Evolutionary conservation across 2,888 invertebrate genomes (phyloP).

Genomic region (Trissoscelio sp.): DNA sequence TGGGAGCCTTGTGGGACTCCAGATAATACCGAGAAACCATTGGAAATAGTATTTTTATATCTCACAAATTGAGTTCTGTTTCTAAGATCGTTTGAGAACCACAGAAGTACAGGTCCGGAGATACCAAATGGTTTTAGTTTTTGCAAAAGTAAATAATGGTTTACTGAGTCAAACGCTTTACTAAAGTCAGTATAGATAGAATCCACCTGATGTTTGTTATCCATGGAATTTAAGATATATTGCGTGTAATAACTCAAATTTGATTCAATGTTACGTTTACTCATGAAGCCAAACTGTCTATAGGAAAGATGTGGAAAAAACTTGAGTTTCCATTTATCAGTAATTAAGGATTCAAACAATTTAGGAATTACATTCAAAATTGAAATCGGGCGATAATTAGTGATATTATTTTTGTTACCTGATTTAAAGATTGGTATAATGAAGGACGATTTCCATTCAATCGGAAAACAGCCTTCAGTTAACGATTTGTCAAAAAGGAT

Average conservation of each 20-base stretch:
- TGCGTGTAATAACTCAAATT: background rate
- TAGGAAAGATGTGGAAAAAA: background rate
- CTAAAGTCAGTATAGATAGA: background rate
- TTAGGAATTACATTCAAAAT: background rate
- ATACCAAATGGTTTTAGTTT: background rate
- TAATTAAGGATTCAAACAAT: background rate
- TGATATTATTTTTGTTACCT: background rate
- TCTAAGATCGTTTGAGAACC: background rate
- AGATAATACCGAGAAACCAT: background rate
- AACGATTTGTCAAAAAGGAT: background rate
- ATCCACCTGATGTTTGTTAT: background rate
- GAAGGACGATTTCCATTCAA: background rate
- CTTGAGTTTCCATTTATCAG: background rate
- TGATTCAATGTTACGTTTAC: background rate
- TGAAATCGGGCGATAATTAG: background rate
- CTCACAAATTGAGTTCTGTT: conserved; percentile 4
- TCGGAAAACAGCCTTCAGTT: background rate
- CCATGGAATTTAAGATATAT: background rate
- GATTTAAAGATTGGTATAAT: background rate
- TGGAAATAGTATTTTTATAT: background rate
- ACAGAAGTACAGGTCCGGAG: background rate
- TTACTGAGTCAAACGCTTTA: too few species aligned
- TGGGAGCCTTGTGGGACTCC: background rate
- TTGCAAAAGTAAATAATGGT: background rate
- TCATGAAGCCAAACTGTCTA: background rate